These are phyloP conservation scores for Drosophila merina DNA, from an alignment of 2,888 invertebrate species.

Conservation along the genomic window DNA sequence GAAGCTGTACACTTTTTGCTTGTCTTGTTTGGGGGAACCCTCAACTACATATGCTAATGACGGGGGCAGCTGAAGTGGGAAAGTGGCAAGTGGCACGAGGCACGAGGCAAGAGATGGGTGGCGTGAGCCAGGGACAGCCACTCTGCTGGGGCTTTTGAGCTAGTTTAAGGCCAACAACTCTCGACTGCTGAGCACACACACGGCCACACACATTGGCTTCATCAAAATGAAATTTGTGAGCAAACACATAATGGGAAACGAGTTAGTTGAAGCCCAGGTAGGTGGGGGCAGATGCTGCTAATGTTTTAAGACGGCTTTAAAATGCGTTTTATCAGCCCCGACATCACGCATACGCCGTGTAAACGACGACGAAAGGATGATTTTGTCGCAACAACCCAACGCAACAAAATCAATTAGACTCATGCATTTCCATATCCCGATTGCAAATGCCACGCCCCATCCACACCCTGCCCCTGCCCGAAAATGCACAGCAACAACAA, in stretches of 20 bases:
- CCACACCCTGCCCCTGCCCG: constrained; percentile 15
- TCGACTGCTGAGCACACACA: constrained; percentile 37
- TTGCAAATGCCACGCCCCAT: constrained; percentile 20
- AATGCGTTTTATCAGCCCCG: constrained; percentile 53
- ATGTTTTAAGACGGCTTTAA: constrained; percentile 63
- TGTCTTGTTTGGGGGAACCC: constrained; percentile 51
- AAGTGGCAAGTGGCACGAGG: background rate
- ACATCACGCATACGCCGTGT: constrained; percentile 49
- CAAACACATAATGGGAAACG: constrained; percentile 49
- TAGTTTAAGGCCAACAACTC: constrained; percentile 63
- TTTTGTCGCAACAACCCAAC: constrained; percentile 36
- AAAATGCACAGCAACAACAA: constrained; percentile 28
- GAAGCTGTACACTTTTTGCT: constrained; percentile 40
- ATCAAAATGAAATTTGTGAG: constrained; percentile 69
- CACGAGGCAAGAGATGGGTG: too few species aligned
- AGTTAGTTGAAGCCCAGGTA: constrained; percentile 55
- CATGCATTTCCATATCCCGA: constrained; percentile 46
- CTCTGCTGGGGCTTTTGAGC: constrained; percentile 55
- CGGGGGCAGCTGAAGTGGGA: constrained; percentile 30
- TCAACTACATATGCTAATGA: constrained; percentile 76
- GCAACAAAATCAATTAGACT: constrained; percentile 71
- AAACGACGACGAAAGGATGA: constrained; percentile 20
- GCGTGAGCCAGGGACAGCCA: constrained; percentile 24
- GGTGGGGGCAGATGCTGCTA: constrained; percentile 55
- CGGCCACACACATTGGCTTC: constrained; percentile 51